Evolutionary conservation across 1,140 invertebrate species (phyloP), one percentile per base, ranked within the genome.

Genomic region (Gerris buenoi): DNA sequence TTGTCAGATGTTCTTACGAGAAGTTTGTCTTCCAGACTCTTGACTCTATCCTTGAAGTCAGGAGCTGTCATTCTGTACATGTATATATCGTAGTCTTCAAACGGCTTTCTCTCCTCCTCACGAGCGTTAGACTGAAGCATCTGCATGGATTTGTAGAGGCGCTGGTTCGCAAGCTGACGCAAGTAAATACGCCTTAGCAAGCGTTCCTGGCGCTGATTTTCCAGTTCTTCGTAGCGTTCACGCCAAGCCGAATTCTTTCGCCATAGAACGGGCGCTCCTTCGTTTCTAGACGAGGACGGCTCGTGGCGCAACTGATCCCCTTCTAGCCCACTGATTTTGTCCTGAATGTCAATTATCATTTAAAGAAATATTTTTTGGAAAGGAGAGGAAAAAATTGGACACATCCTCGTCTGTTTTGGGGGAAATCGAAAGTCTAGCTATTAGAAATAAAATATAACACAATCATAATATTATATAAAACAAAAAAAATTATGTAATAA

Each of bases 1-100:
- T n/a, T n/a, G n/a, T n/a, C n/a, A n/a, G n/a, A n/a, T n/a, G n/a
- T 2, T 77, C 86, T 88, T 88, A 88, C 86, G 75, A 85, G 85
- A 68, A 86, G 81, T 80, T 88, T 88, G 77, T 83, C 81, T 76
- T 90, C 88, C 72, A 91, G 78, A 72, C 86, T 82, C 83, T 87
- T 88, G 63, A 89, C 85, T 68, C 88, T 80, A 77, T 88, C 86
- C 77, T 88, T 83, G 76, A 89, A 89, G 76, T 87, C 81, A 1
- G 85, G 84, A 2, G 86, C 86, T 46, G 83, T 87, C 79, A 87
- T 85, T 46, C 86, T 80, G 76, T 88, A 89, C 46, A 88, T 77
- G 76, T 85, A 87, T 72, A 89, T 82, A 58, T 84, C 86, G 75
- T 87, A 88, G 78, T 89, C 87, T 76, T 88, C 86, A 73, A 87